Evolutionary conservation across 2,113 vertebrate species (phyloP).

Genomic region (Brachyhypopomus gauderio): DNA sequence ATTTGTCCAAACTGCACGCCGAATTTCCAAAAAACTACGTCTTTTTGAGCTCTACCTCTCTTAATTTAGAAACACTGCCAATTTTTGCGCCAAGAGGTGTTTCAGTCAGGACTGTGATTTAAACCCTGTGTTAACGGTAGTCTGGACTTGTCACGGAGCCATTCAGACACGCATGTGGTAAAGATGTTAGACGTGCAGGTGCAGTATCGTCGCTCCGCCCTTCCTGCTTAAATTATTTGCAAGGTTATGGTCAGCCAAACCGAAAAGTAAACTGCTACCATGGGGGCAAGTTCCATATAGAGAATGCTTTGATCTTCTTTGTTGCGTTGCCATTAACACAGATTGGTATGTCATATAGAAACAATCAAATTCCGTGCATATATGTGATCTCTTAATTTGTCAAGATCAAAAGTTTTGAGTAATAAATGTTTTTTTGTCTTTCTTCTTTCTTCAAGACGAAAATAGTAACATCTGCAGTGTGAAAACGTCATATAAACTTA

Average conservation of each 20-base stretch:
- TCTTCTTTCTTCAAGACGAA: too few species aligned
- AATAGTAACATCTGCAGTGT: too few species aligned
- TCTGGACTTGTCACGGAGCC: slow-evolving; percentile 53
- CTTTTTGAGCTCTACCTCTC: neutral
- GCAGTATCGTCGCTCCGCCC: slow-evolving; percentile 68
- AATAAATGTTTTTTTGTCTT: too few species aligned
- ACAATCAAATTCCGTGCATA: slow-evolving; percentile 29
- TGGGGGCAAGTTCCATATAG: slow-evolving; percentile 65
- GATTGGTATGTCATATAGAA: slow-evolving; percentile 62
- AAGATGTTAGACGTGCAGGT: slow-evolving; percentile 76
- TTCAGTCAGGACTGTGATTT: neutral
- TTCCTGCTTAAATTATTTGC: slow-evolving; percentile 79
- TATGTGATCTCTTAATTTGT: neutral
- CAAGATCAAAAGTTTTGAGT: neutral
- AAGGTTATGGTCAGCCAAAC: slow-evolving; percentile 70
- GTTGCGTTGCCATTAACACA: slow-evolving; percentile 54
- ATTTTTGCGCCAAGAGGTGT: neutral
- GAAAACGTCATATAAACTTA: neutral
- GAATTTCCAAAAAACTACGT: too few species aligned
- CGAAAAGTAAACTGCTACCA: slow-evolving; percentile 75
- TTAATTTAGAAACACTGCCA: neutral
- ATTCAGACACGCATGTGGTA: slow-evolving; percentile 58
- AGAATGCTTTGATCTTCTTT: slow-evolving; percentile 88
- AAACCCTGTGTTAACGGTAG: slow-evolving; percentile 59
- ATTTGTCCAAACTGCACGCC: too few species aligned